These are phyloP conservation scores for Pammene fasciana DNA, from an alignment of 2,888 invertebrate genomes.

Conservation along the genomic window DNA sequence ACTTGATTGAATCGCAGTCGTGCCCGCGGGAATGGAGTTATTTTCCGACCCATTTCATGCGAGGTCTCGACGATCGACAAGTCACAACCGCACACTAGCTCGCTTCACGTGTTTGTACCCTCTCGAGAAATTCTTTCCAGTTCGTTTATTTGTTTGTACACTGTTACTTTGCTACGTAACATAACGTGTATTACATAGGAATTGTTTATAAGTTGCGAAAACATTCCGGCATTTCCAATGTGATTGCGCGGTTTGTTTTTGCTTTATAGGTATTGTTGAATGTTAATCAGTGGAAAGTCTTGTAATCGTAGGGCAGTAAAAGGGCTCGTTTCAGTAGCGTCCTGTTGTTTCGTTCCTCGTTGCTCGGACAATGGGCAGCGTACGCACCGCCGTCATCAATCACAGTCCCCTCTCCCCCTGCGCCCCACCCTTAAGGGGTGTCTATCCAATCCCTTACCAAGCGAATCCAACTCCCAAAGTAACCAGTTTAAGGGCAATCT, in stretches of 20 bases:
- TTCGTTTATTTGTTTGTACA: slow-evolving; percentile 78
- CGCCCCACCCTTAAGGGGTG: slow-evolving; percentile 43
- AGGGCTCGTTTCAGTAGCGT: slow-evolving; percentile 65
- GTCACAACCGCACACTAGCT: slow-evolving; percentile 58
- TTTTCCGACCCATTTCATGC: slow-evolving; percentile 80
- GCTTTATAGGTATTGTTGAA: slow-evolving; percentile 34
- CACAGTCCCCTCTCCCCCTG: slow-evolving; percentile 57
- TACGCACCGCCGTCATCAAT: slow-evolving; percentile 75
- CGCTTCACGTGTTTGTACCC: slow-evolving; percentile 69
- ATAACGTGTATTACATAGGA: slow-evolving; percentile 57
- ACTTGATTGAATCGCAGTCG: slow-evolving; percentile 79
- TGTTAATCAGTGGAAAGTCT: slow-evolving; percentile 52
- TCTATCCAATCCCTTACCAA: background rate
- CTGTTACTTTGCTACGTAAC: slow-evolving; percentile 65
- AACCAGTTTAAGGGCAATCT: background rate
- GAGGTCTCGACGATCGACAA: slow-evolving; percentile 58
- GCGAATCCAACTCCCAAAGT: slow-evolving; percentile 1
- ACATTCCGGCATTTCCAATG: slow-evolving; percentile 45
- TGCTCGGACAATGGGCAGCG: slow-evolving; percentile 73
- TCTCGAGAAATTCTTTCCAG: slow-evolving; percentile 77
- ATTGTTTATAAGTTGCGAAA: slow-evolving; percentile 59
- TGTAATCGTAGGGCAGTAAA: slow-evolving; percentile 59
- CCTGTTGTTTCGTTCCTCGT: slow-evolving; percentile 74
- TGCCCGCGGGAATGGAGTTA: slow-evolving; percentile 78
- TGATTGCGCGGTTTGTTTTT: background rate